Evolutionary conservation across 2,113 vertebrate genomes (phyloP), one percentile per base, ranked within the genome.

Genomic region (Tragelaphus strepsiceros): DNA sequence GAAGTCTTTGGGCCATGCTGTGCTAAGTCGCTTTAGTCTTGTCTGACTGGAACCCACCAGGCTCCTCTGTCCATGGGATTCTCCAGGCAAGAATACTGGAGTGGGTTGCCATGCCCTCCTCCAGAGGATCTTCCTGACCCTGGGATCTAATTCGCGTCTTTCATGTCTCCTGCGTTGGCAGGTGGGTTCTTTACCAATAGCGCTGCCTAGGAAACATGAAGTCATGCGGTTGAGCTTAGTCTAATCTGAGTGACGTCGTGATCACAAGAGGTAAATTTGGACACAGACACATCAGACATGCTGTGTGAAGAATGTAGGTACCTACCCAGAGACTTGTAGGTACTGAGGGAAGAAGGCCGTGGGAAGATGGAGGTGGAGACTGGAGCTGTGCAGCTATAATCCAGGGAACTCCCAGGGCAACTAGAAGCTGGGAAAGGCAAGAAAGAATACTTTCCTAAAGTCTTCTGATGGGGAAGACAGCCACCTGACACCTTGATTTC

Each of bases 341-440:
- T n/a, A 51, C 26, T 6, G 3, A 58, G 11, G 12, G 12, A 32
- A 15, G 11, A 30, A 10, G 11, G 51, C 54, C 1, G 0, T 2
- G 16, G 11, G 49, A 77, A 91, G 64, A 9, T 6, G 22, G 16
- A 58, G 11, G 28, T 28, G 16, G 11, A 53, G 26, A 16, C 2
- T 4, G 21, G 64, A 46, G 17, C 4, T 5, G 24, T 13, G 49
- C 19, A 61, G 10, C 32, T 58, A 15, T 8, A 14, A 49, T 13
- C 10, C 61, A 54, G 39, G 83, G 46, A 43, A 24, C 24, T n/a
- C 28, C n/a, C 12, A 21, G 22, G 17, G 26, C 35, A 51, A 5
- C 71, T 11, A 28, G n/a, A 49, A 7, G 11, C 26, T 54, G 54
- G 46, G n/a, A 54, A 28, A 80, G 7, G 24, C 12, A 7, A 74